A percentile compares a stretch with the other conserved stretches of the same genome.
phyloP scores from a whole-genome alignment of 2,888 invertebrate genomes.

The Tachina lurida region DNA sequence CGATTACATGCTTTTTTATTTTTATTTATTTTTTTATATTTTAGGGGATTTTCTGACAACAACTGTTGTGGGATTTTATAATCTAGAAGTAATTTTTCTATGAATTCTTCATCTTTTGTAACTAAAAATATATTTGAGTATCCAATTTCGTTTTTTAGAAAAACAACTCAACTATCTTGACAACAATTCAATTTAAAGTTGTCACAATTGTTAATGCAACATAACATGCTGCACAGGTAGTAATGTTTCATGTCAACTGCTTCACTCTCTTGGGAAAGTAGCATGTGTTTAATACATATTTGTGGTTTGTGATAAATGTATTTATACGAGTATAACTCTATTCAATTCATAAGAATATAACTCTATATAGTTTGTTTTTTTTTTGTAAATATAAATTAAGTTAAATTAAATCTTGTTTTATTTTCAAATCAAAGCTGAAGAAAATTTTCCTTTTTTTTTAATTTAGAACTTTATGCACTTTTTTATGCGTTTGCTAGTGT shows the following conservation, averaged over 20 bases:
- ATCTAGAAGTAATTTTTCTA: constrained; percentile 42
- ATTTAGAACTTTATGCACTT: too few relatives aligned
- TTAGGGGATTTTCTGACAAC: constrained; percentile 24
- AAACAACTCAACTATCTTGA: constrained; percentile 33
- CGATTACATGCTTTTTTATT: not conserved
- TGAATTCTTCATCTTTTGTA: constrained; percentile 6
- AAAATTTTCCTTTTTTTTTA: too few relatives aligned
- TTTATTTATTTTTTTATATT: constrained; percentile 3
- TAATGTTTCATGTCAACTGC: constrained; percentile 61
- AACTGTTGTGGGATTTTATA: constrained; percentile 36
- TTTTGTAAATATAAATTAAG: too few relatives aligned
- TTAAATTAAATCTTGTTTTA: too few relatives aligned
- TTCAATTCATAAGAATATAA: too few relatives aligned
- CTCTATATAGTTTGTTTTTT: too few relatives aligned
- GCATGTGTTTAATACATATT: not conserved
- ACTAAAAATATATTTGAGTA: constrained; percentile 41
- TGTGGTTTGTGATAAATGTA: not conserved
- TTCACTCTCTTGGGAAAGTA: constrained; percentile 61
- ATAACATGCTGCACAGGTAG: constrained; percentile 62
- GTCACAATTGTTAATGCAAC: constrained; percentile 65
- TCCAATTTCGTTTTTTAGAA: constrained; percentile 1
- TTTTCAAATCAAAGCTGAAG: too few relatives aligned
- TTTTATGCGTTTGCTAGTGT: too few relatives aligned
- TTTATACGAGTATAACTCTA: too few relatives aligned
- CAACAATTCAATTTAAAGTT: constrained; percentile 52